Percentiles rank a stretch among this genome's conserved stretches.
phyloP scores from a whole-genome alignment of 2,797 vertebrate genomes.

The Chelidonichthys spinosus region DNA sequence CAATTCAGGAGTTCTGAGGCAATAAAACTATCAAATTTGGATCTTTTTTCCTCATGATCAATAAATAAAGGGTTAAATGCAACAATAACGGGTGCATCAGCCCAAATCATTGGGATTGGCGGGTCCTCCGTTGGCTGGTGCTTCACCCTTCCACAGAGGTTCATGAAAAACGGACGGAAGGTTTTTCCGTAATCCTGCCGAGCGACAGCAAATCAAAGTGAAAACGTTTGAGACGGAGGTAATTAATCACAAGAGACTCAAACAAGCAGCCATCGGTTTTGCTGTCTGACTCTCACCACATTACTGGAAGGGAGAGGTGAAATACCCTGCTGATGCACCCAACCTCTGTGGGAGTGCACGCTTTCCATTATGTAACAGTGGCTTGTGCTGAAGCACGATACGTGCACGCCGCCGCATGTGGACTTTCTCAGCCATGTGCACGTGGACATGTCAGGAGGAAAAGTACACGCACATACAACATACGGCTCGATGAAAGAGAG shows the following conservation, averaged over 20 bases:
- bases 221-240: background rate
- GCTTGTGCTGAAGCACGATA: constrained; percentile 18
- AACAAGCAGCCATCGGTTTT: constrained; percentile 8
- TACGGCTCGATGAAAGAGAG: background rate
- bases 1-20: background rate
- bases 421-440: constrained; percentile 24
- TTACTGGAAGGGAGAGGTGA: constrained; percentile 80
- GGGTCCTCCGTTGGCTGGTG: too few species aligned
- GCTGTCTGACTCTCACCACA: constrained; percentile 28
- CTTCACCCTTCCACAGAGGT: background rate
- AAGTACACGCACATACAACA: constrained; percentile 9
- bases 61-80: background rate
- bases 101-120: too few species aligned
- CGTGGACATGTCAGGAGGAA: constrained; percentile 6
- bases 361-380: constrained; percentile 69
- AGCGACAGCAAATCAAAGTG: background rate
- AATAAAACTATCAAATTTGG: background rate
- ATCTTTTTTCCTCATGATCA: background rate
- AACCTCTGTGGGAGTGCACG: constrained; percentile 73
- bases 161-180: background rate
- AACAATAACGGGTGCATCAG: background rate
- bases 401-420: constrained; percentile 35
- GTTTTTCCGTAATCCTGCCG: background rate
- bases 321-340: constrained; percentile 76
- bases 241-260: background rate